These are phyloP conservation scores for Corvus moneduloides DNA, from an alignment of 2,113 vertebrate species.

Conservation along the genomic window DNA sequence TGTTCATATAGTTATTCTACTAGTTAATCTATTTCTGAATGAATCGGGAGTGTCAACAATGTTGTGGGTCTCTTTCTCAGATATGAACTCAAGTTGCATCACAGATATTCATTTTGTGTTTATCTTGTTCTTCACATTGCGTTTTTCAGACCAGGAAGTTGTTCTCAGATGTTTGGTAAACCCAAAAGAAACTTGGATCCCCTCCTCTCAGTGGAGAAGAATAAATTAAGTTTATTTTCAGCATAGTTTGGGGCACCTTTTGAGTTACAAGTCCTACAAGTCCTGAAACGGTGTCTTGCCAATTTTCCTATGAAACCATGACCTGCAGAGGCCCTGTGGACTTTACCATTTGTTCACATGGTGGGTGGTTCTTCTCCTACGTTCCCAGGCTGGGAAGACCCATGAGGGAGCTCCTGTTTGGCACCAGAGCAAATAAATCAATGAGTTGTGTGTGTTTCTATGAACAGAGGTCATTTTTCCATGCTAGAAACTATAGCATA, in stretches of 20 bases:
- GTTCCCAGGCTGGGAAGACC: background rate
- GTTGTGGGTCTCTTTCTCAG: conserved; percentile 9
- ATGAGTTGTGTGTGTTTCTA: fast-evolving
- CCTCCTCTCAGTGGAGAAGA: background rate
- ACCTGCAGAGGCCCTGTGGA: background rate
- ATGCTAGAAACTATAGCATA: background rate
- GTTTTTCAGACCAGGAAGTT: background rate
- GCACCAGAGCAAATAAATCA: background rate
- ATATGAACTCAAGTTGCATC: background rate
- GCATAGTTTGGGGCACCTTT: background rate
- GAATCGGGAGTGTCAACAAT: background rate
- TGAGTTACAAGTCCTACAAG: background rate
- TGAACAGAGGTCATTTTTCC: background rate
- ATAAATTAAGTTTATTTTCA: background rate
- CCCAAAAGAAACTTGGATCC: background rate
- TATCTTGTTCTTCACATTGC: background rate
- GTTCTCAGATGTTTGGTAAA: background rate
- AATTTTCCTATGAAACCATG: background rate
- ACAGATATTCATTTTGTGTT: background rate
- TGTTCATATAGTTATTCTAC: background rate
- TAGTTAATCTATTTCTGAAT: background rate
- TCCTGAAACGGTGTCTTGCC: background rate
- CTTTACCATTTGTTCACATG: background rate
- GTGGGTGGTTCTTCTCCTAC: background rate
- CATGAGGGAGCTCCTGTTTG: background rate